These are phyloP conservation scores for Trematomus loennbergii DNA, from an alignment of 2,113 vertebrate genomes.

Conservation along the genomic window DNA sequence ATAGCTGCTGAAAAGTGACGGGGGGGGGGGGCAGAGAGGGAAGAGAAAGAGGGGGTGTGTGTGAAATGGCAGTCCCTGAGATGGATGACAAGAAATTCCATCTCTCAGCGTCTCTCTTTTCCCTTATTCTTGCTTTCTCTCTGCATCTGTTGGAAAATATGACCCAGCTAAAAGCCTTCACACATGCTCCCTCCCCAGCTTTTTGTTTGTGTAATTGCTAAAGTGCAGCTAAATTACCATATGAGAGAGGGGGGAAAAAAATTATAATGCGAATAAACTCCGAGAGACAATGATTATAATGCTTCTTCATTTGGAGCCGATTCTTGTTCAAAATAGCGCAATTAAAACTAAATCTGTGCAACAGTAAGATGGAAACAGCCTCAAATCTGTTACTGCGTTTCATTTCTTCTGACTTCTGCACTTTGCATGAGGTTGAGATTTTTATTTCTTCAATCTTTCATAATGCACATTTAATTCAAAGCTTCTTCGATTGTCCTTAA, in stretches of 20 bases:
- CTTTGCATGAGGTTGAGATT: not conserved
- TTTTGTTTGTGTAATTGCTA: conserved; percentile 63
- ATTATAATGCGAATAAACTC: conserved; percentile 17
- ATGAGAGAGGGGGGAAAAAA: not conserved
- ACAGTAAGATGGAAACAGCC: not conserved
- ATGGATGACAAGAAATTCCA: conserved; percentile 61
- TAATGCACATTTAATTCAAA: not conserved
- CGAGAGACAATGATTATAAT: conserved; percentile 12
- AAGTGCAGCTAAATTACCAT: conserved; percentile 61
- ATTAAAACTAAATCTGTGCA: conserved; percentile 28
- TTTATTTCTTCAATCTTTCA: not conserved
- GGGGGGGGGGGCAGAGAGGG: not conserved
- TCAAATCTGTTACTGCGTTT: not conserved
- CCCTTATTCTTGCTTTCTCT: not conserved
- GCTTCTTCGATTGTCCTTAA: not conserved
- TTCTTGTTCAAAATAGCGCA: conserved; percentile 28
- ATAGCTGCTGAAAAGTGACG: conserved; percentile 66
- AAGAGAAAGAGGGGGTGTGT: not conserved
- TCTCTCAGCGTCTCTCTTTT: conserved; percentile 38
- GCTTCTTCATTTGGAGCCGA: conserved; percentile 14
- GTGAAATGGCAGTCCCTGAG: conserved; percentile 37
- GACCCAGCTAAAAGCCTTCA: conserved; percentile 47
- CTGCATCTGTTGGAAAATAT: conserved; percentile 53
- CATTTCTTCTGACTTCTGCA: not conserved
- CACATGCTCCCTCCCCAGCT: conserved; percentile 25